Evolutionary conservation across 2,888 invertebrate genomes (phyloP).

Genomic region (Sussaba pulchella): DNA sequence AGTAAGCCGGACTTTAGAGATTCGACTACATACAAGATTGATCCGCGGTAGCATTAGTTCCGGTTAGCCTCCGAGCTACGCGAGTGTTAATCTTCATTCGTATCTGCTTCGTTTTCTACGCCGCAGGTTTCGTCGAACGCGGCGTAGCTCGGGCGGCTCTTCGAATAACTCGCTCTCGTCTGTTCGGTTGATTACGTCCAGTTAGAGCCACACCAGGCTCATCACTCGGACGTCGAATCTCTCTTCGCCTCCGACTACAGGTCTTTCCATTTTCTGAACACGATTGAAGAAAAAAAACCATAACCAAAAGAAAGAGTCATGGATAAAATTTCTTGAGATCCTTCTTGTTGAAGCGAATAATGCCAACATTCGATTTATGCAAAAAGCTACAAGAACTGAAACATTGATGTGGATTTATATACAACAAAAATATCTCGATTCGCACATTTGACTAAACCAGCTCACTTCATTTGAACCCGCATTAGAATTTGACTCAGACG

Average conservation of each 20-base stretch:
- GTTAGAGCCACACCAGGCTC: conserved; percentile 82
- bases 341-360: no score
- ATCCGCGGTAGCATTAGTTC: conserved; percentile 83
- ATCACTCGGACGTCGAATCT: conserved; percentile 80
- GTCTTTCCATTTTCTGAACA: conserved; percentile 81
- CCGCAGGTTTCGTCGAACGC: conserved; percentile 19
- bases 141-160: conserved; percentile 47
- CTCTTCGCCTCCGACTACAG: conserved; percentile 80
- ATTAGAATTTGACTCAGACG: no score
- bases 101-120: conserved; percentile 65
- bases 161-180: conserved; percentile 65
- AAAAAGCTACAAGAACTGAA: no score
- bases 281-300: no score
- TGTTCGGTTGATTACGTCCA: conserved; percentile 83
- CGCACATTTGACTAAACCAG: no score
- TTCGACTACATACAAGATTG: conserved; percentile 80
- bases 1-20: conserved; percentile 70
- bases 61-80: conserved; percentile 83
- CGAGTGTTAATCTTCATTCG: conserved; percentile 83
- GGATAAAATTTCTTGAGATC: no score
- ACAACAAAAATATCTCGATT: no score
- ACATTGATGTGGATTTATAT: no score
- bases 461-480: no score
- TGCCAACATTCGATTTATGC: no score
- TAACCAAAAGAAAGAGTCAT: no score